Conservation (phyloP, 1,140 invertebrate species). For the Nephotettix cincticeps region DNA sequence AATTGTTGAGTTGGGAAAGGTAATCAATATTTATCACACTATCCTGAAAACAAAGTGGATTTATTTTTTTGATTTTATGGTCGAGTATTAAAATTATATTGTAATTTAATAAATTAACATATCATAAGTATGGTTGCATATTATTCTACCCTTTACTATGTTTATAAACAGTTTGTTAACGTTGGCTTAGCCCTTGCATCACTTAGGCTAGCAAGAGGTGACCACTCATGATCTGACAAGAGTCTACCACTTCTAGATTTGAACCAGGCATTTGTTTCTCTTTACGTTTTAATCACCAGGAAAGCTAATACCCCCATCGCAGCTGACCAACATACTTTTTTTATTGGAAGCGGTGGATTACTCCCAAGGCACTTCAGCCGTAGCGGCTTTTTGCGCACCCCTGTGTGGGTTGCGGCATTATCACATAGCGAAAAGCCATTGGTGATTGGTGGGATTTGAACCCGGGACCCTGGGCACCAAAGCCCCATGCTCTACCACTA, state of each 20-base stretch:
- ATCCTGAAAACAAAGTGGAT: background rate
- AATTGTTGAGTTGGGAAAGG: background rate
- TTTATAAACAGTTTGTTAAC: background rate
- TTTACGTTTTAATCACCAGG: background rate
- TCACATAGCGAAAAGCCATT: too few species aligned
- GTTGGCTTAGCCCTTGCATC: background rate
- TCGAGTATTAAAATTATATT: background rate
- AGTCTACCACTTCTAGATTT: background rate
- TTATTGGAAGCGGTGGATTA: too few species aligned
- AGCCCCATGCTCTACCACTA: too few species aligned
- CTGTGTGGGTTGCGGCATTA: too few species aligned
- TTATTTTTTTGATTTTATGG: background rate
- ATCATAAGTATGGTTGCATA: background rate
- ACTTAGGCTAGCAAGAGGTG: too few species aligned
- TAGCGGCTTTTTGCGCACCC: too few species aligned
- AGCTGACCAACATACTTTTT: too few species aligned
- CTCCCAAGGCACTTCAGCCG: too few species aligned
- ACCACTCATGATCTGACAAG: background rate
- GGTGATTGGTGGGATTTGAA: too few species aligned
- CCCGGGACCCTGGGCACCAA: too few species aligned
- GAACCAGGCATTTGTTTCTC: background rate
- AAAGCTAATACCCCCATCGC: too few species aligned
- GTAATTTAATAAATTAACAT: constrained; percentile 7
- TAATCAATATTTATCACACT: background rate
- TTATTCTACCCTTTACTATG: background rate